Percentiles rank a stretch among this genome's conserved stretches.
Conservation (phyloP, 2,113 vertebrate species). For the Anoplopoma fimbria region DNA sequence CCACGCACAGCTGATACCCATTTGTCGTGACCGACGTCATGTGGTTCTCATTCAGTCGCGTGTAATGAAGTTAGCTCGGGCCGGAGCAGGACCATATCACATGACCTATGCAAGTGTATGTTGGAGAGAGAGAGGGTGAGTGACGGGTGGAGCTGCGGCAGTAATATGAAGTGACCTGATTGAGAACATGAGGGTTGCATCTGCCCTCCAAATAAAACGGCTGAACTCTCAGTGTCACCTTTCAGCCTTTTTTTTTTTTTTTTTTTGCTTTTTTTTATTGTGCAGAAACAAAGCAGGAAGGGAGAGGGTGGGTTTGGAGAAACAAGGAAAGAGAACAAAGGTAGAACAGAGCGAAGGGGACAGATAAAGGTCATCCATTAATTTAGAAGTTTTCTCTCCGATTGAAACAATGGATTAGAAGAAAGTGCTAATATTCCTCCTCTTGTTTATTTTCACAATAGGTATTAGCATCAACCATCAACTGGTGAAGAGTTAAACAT, state of each 20-base stretch:
- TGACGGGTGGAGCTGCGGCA: slow-evolving; percentile 37
- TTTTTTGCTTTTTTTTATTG: background rate
- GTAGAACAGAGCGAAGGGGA: background rate
- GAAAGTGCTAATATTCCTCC: background rate
- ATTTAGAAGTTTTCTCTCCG: background rate
- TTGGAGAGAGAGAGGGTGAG: slow-evolving; percentile 21
- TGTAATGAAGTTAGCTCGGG: slow-evolving; percentile 70
- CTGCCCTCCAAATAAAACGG: slow-evolving; percentile 48
- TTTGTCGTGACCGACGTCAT: slow-evolving; percentile 59
- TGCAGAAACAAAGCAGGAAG: slow-evolving; percentile 5
- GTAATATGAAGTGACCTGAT: slow-evolving; percentile 35
- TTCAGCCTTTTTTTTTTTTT: slow-evolving; percentile 11
- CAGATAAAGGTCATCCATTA: background rate
- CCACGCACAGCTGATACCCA: slow-evolving; percentile 23
- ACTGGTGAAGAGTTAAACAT: no score
- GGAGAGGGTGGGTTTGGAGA: background rate
- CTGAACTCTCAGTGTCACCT: slow-evolving; percentile 45
- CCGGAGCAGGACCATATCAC: slow-evolving; percentile 28
- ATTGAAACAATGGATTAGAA: background rate
- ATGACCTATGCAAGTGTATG: slow-evolving; percentile 16
- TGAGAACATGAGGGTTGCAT: slow-evolving; percentile 47
- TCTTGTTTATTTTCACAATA: background rate
- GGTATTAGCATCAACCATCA: background rate
- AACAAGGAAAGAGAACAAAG: background rate
- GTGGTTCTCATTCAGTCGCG: slow-evolving; percentile 66